These are phyloP conservation scores for Plotosus lineatus DNA, from an alignment of 2,113 vertebrate genomes.

Conservation along the genomic window DNA sequence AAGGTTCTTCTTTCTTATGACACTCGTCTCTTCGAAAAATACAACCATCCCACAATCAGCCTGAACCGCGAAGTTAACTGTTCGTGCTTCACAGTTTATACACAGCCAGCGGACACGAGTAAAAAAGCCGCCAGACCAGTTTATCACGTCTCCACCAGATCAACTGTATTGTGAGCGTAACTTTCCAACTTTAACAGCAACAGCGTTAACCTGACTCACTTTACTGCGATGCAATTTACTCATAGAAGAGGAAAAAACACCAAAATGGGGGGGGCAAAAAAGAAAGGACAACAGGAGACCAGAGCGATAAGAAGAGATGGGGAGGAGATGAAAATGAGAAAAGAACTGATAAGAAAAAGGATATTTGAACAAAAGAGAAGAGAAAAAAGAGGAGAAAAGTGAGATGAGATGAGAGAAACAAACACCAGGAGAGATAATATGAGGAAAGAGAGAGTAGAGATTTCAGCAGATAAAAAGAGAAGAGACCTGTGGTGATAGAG, in stretches of 20 bases:
- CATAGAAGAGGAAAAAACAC: neutral
- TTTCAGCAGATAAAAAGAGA: no score
- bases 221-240: neutral
- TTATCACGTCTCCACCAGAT: neutral
- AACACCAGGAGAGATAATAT: no score
- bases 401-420: no score
- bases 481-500: no score
- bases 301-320: no score
- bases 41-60: neutral
- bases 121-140: neutral
- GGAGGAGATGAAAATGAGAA: no score
- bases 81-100: neutral
- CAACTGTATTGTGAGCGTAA: neutral
- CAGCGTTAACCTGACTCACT: neutral
- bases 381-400: no score
- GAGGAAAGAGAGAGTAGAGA: no score
- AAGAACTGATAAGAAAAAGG: no score
- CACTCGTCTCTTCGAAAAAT: neutral
- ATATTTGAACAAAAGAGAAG: no score
- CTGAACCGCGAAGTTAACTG: neutral
- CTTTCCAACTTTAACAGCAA: neutral
- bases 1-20: neutral
- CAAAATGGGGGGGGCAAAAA: no score
- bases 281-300: no score
- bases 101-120: neutral